Base-by-base conservation (phyloP, 2,888 invertebrate genomes). In the Pristionchus mayeri region DNA sequence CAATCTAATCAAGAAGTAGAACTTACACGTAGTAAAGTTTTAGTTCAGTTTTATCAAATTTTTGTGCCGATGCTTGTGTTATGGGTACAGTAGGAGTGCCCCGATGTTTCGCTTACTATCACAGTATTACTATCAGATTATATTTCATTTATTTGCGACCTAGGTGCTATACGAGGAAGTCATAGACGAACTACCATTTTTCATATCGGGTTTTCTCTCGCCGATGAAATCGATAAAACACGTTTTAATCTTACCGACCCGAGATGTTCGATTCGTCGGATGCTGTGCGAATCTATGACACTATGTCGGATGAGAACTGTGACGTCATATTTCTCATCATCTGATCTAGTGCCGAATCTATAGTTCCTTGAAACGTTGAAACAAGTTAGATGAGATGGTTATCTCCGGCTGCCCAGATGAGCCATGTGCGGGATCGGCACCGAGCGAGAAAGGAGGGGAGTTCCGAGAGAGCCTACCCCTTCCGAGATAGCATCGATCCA, bases 131-230 rank as follows among this genome's bases (percentile, higher is more conserved):
- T n/a, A n/a, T 2, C 34, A 37, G 34, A 67, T 67, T 37, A 37
- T n/a, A n/a, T 37, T 34, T 67, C 67, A 67, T 67, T 67, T n/a
- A 40, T 21, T 9, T 67, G 27, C 4, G 13, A 63, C 13, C 37
- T 67, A 67, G 67, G 67, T 67, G 67, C 67, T 67, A 30, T 67
- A 67, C 37, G 67, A 67, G 67, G 54, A 4, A 67, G 67, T 67
- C 67, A 67, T 67, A 67, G 67, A 67, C 67, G 34, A 60, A 60
- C 30, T 60, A 67, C 67, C 67, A 67, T 67, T 13, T 67, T 67
- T 67, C 67, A 67, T 67, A 21, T 37, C 37, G 67, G 67, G 37
- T 67, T 34, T 67, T 9, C 27, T 27, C 2, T 9, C 30, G 30
- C 30, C 30, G 60, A 60, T 60, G 27, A 30, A 27, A 44, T 44